Evolutionary conservation across 2,888 invertebrate genomes (phyloP), one percentile per base, ranked within the genome.

Genomic region (Pecten maximus): DNA sequence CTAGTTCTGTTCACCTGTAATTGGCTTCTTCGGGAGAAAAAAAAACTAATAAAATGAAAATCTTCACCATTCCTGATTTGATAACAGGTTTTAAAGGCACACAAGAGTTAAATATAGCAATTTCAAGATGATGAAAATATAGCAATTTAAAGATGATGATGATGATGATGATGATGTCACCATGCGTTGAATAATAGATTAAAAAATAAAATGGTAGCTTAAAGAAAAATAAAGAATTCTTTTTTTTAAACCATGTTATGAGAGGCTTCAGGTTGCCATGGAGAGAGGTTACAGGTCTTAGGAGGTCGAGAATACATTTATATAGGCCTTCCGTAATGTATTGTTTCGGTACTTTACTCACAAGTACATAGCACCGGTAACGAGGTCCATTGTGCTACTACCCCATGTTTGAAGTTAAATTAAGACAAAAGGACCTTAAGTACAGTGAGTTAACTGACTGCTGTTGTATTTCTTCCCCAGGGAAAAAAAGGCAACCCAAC

Each of bases 301-400:
- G 10, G 74, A 74, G 35, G 74, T 74, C 8, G 35, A 74, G 74
- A 23, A 74, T 35, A 60, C 44, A 44, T 10, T 10, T 60, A 60
- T 60, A 74, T 35, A 74, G 74, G 74, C 35, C 74, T 74, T 35
- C 74, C 74, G 35, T 28, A 74, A 74, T 35, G n/a, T 74, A 74
- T 74, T 74, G 74, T 74, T 74, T 74, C 74, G 74, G 74, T 74
- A 74, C 74, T 74, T 74, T 74, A 74, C 28, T 35, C 35, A 74
- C 74, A 74, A 74, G 74, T 74, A 74, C 74, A 28, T 74, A 28
- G 74, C 74, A 74, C 74, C 74, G 35, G 35, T 74, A 74, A 74
- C 35, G 10, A 74, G 74, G 74, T 6, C 74, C 15, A 74, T 74
- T 74, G 74, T 74, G 28, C 74, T 12, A 35, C 74, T 74, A 10